These are phyloP conservation scores for Drosophila austrosaltans DNA, from an alignment of 2,888 invertebrate species.

Conservation along the genomic window DNA sequence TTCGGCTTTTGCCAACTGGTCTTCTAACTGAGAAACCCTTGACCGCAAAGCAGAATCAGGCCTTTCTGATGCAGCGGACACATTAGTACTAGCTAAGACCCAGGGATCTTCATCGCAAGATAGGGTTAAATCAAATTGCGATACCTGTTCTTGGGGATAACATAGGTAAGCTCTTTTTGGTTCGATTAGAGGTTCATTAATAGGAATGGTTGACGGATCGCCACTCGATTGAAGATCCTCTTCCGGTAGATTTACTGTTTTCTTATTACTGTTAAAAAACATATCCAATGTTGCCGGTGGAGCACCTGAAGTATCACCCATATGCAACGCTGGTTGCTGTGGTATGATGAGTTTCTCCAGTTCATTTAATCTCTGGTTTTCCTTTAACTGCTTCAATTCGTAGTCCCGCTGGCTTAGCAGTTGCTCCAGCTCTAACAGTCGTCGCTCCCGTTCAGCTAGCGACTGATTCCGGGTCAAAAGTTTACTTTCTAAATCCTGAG, in stretches of 20 bases:
- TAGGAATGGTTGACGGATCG: slow-evolving; percentile 66
- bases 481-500: slow-evolving; percentile 82
- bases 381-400: slow-evolving; percentile 55
- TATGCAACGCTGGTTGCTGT: slow-evolving; percentile 27
- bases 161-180: slow-evolving; percentile 86
- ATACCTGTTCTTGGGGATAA: slow-evolving; percentile 72
- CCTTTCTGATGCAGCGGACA: slow-evolving; percentile 76
- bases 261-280: slow-evolving; percentile 75
- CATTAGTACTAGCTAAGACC: slow-evolving; percentile 86
- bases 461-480: slow-evolving; percentile 76
- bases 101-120: slow-evolving; percentile 85
- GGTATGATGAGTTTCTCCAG: slow-evolving; percentile 55
- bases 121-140: slow-evolving; percentile 52
- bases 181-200: slow-evolving; percentile 83
- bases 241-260: slow-evolving; percentile 22
- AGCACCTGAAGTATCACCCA: background rate
- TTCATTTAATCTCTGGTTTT: slow-evolving; percentile 63
- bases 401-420: slow-evolving; percentile 44
- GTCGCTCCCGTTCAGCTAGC: slow-evolving; percentile 70
- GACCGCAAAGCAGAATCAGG: slow-evolving; percentile 23
- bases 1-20: slow-evolving; percentile 85
- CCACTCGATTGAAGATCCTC: slow-evolving; percentile 36
- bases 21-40: slow-evolving; percentile 86
- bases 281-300: slow-evolving; percentile 78
- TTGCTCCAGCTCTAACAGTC: slow-evolving; percentile 53